These are phyloP conservation scores for Mystacornis crossleyi DNA, from an alignment of 2,113 vertebrate genomes.

Conservation along the genomic window DNA sequence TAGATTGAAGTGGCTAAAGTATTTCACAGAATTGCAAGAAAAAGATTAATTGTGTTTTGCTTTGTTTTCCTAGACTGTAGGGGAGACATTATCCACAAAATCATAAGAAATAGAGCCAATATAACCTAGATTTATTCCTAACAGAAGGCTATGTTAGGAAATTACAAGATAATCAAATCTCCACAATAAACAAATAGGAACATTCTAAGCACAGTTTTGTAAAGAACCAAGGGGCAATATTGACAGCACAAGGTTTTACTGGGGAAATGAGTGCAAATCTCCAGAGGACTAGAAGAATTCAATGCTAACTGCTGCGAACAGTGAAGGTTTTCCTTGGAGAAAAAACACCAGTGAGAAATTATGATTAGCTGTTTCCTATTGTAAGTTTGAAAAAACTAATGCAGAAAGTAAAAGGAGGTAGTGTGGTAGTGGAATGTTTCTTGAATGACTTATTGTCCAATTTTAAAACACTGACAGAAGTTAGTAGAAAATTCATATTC, in stretches of 20 bases:
- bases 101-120: slow-evolving; percentile 24
- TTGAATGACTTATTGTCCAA: background rate
- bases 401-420: background rate
- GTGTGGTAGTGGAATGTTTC: background rate
- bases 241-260: slow-evolving; percentile 18
- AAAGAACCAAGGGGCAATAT: slow-evolving; percentile 9
- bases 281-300: slow-evolving; percentile 19
- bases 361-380: slow-evolving; percentile 8
- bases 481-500: slow-evolving; percentile 11
- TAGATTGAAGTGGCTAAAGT: background rate
- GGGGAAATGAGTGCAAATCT: slow-evolving; percentile 48
- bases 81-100: slow-evolving; percentile 23
- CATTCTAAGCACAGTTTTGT: slow-evolving; percentile 12
- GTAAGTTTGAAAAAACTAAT: background rate
- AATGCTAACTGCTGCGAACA: background rate
- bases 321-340: slow-evolving; percentile 16
- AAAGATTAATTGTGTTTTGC: background rate
- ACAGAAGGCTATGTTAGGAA: slow-evolving; percentile 31
- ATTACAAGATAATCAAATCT: slow-evolving; percentile 50
- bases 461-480: slow-evolving; percentile 18
- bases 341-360: slow-evolving; percentile 12
- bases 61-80: slow-evolving; percentile 32
- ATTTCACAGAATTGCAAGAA: background rate
- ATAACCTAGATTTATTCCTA: slow-evolving; percentile 49
- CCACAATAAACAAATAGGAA: slow-evolving; percentile 10